phyloP scores from a whole-genome alignment of 2,797 vertebrate species.

The Cyprinella venusta region DNA sequence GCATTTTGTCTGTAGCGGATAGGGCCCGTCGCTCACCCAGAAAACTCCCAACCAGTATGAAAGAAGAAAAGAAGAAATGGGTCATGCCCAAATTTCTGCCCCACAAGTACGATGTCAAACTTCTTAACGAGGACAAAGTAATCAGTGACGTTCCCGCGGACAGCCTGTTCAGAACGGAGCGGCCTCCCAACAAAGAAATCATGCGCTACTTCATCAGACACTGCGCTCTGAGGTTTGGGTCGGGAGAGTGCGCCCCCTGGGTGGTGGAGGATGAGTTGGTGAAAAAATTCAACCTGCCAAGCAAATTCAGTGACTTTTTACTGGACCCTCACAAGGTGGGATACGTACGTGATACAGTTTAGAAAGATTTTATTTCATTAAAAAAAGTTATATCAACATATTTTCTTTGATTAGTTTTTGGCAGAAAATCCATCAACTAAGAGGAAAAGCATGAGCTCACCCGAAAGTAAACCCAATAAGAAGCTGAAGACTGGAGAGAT shows the following conservation, averaged over 20 bases:
- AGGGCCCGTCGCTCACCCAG: constrained; percentile 93
- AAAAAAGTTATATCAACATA: not conserved
- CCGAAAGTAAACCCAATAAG: constrained; percentile 87
- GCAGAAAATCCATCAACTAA: constrained; percentile 91
- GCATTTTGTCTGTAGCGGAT: constrained; percentile 77
- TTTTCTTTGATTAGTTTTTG: constrained; percentile 83
- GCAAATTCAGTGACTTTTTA: constrained; percentile 97
- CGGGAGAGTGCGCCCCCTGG: constrained; percentile 95
- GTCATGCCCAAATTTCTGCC: constrained; percentile 96
- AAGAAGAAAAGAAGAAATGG: constrained; percentile 96
- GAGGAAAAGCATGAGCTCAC: constrained; percentile 85
- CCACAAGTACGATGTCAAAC: constrained; percentile 95
- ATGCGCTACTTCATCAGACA: constrained; percentile 98
- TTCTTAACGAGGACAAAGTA: constrained; percentile 95
- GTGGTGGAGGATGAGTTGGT: constrained; percentile 96
- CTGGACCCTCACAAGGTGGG: constrained; percentile 94
- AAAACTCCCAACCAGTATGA: constrained; percentile 90
- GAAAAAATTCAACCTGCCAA: constrained; percentile 92
- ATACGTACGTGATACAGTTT: not conserved
- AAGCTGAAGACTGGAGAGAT: constrained; percentile 82
- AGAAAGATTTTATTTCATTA: not conserved
- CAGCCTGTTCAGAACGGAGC: constrained; percentile 90
- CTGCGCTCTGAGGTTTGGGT: constrained; percentile 88
- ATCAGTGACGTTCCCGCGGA: constrained; percentile 92
- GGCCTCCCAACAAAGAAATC: constrained; percentile 98